phyloP scores from a whole-genome alignment of 2,797 vertebrate genomes.

The Atherinosoma microstoma region DNA sequence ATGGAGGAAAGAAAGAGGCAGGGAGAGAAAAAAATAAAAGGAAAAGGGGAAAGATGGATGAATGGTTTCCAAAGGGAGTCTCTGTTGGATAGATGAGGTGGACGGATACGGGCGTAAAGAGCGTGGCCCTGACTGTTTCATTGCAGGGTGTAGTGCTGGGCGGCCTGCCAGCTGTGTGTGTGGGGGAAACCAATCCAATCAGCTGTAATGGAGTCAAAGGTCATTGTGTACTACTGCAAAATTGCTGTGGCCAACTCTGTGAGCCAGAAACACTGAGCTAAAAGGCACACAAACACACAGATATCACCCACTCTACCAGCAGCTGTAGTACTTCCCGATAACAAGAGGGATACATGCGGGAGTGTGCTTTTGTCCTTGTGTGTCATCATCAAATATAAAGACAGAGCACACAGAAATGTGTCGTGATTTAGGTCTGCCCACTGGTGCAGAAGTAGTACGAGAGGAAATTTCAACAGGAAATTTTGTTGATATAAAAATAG shows the following conservation, averaged over 20 bases:
- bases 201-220: constrained; percentile 81
- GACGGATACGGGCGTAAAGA: constrained; percentile 14
- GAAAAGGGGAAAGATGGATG: constrained; percentile 38
- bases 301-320: constrained; percentile 41
- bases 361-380: constrained; percentile 46
- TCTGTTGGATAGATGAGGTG: constrained; percentile 11
- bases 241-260: constrained; percentile 61
- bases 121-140: constrained; percentile 44
- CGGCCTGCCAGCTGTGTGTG: constrained; percentile 43
- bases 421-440: constrained; percentile 35
- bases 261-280: constrained; percentile 48
- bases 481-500: constrained; percentile 36
- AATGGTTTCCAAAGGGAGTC: constrained; percentile 13
- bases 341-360: constrained; percentile 34
- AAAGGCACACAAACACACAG: constrained; percentile 31
- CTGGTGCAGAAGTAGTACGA: constrained; percentile 4
- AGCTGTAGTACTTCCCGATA: constrained; percentile 59
- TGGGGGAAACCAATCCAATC: constrained; percentile 75
- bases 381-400: constrained; percentile 45
- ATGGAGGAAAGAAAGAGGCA: constrained; percentile 15
- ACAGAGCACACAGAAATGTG: constrained; percentile 10
- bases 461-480: constrained; percentile 9
- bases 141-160: constrained; percentile 52
- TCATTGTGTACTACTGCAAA: constrained; percentile 77
- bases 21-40: not conserved